phyloP scores from a whole-genome alignment of 2,888 invertebrate genomes.

The Adela reaumurella region DNA sequence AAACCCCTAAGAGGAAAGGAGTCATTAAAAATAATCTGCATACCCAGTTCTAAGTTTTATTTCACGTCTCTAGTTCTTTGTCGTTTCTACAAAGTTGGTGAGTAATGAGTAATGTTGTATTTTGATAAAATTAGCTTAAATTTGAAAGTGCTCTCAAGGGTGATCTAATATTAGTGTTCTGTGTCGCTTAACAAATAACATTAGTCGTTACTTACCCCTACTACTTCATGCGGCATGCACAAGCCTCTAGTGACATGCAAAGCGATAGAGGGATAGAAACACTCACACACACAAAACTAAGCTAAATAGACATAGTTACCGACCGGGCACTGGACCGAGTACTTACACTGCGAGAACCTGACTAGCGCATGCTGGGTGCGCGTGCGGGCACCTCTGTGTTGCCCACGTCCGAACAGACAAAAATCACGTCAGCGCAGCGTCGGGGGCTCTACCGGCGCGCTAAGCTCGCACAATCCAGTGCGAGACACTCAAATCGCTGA shows the following conservation, averaged over 20 bases:
- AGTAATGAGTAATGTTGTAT: too few species aligned
- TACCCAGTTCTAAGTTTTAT: too few species aligned
- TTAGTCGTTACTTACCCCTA: not conserved
- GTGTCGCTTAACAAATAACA: not conserved
- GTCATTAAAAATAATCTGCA: too few species aligned
- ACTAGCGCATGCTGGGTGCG: slow-evolving; percentile 88
- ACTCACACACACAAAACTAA: slow-evolving; percentile 8
- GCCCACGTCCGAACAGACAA: slow-evolving; percentile 11
- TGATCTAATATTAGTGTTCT: too few species aligned
- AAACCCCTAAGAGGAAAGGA: too few species aligned
- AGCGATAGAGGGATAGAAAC: not conserved
- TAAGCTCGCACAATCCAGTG: too few species aligned
- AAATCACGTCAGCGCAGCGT: slow-evolving; percentile 5
- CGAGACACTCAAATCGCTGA: too few species aligned
- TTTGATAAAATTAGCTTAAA: too few species aligned
- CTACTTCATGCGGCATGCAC: not conserved
- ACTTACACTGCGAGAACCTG: slow-evolving; percentile 88
- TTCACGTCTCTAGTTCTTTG: too few species aligned
- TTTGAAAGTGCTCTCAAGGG: too few species aligned
- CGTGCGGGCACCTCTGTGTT: slow-evolving; percentile 34
- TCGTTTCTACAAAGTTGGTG: too few species aligned
- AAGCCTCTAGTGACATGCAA: not conserved
- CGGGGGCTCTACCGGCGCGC: too few species aligned
- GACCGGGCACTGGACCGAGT: slow-evolving; percentile 22
- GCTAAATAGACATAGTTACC: slow-evolving; percentile 11